Evolutionary conservation across 2,113 vertebrate genomes (phyloP), one percentile per base, ranked within the genome.

Genomic region (Brachypteracias leptosomus): DNA sequence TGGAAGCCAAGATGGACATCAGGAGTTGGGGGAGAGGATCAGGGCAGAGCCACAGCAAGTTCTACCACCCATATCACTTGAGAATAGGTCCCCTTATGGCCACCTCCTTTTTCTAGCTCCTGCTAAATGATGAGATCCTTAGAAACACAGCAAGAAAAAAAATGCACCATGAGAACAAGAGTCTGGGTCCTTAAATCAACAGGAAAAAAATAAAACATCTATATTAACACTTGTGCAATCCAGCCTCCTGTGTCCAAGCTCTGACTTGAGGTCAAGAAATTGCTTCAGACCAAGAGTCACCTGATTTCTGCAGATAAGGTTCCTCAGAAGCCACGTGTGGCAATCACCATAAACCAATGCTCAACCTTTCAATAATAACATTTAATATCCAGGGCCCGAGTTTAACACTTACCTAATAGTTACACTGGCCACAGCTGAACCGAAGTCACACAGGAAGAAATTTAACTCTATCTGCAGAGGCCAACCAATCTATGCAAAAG

Each of bases 381-480:
- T 72, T 58, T 25, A 52, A 74, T 8, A 71, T 77, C 72, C 40
- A 6, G 66, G 59, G 74, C 62, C 74, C 73, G 59, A 22, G 28
- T 57, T 84, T 70, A 78, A 85, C 79, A 66, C 92, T 85, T 89
- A 62, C 70, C 90, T 55, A 68, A 42, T 55, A 35, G 74, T 3
- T 44, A 11, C 31, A 18, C 19, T 38, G 3, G 0, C 78, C 87
- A 71, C 61, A 1, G 81, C 71, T 8, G n/a, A 88, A 68, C 78
- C 33, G 40, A 91, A 89, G 84, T 19, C 36, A 13, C 84, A 19
- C 31, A 6, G 62, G 71, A 88, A 70, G 89, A 96, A 78, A 83
- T 93, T 96, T 91, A 79, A 96, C 93, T 93, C 22, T 81, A 80
- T 94, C 89, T 88, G 76, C 74, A 61, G 91, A 94, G 93, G 92